Conservation (phyloP, 2,888 invertebrate genomes). For the Gymnosoma rotundatum region DNA sequence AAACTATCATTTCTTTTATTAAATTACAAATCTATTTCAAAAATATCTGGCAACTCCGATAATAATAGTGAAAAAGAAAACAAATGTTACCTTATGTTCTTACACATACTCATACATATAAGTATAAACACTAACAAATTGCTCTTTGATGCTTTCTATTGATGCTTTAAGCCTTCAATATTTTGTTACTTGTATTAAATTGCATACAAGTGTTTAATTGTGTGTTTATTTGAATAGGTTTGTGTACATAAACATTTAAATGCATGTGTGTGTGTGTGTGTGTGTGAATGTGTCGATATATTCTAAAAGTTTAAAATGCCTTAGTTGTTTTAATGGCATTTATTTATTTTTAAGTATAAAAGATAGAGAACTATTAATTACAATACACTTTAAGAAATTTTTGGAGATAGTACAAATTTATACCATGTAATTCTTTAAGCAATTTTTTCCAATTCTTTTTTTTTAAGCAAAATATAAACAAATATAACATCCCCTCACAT, state of each 20-base stretch:
- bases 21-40: too few species aligned
- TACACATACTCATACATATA: not conserved
- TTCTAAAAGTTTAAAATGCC: slow-evolving; percentile 53
- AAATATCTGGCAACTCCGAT: slow-evolving; percentile 1
- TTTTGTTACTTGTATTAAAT: slow-evolving; percentile 13
- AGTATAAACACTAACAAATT: slow-evolving; percentile 37
- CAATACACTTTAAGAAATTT: slow-evolving; percentile 35
- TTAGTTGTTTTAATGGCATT: slow-evolving; percentile 55
- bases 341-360: slow-evolving; percentile 45
- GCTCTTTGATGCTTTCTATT: slow-evolving; percentile 32
- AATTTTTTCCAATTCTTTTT: too few species aligned
- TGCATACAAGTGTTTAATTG: slow-evolving; percentile 18
- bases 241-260: not conserved
- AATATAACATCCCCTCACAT: too few species aligned
- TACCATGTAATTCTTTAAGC: too few species aligned
- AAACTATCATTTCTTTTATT: too few species aligned
- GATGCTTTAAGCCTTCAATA: slow-evolving; percentile 54
- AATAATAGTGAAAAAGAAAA: slow-evolving; percentile 58
- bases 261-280: not conserved
- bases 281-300: not conserved
- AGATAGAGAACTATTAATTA: slow-evolving; percentile 31
- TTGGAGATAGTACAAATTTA: too few species aligned
- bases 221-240: not conserved
- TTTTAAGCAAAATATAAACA: too few species aligned
- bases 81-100: slow-evolving; percentile 20